Conservation (phyloP, 1,140 invertebrate genomes). For the Pectinophora gossypiella region DNA sequence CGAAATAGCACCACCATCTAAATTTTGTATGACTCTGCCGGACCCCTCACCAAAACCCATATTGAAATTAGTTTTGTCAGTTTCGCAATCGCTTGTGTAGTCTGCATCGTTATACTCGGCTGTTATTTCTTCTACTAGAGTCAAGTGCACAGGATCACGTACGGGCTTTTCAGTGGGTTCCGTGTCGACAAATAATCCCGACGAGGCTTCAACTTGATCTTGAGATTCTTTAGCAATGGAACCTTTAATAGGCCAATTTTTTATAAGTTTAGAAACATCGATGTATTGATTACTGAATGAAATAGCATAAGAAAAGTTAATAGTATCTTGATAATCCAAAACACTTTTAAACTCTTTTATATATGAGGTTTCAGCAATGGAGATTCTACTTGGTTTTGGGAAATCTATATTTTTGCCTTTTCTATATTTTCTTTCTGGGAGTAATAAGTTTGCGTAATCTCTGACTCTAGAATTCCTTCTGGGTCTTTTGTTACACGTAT, state of each 20-base stretch:
- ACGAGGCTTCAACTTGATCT: conserved; percentile 17
- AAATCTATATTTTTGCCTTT: conserved; percentile 63
- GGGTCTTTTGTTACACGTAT: conserved; percentile 7
- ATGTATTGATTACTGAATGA: conserved; percentile 51
- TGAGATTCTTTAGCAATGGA: conserved; percentile 7
- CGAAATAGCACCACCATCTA: conserved; percentile 47
- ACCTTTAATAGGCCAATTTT: conserved; percentile 45
- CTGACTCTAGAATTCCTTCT: conserved; percentile 33
- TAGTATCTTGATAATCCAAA: conserved; percentile 44
- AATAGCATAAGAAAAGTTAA: conserved; percentile 58
- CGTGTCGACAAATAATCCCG: conserved; percentile 32
- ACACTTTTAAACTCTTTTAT: conserved; percentile 44
- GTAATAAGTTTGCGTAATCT: conserved; percentile 2
- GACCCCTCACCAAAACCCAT: conserved; percentile 76
- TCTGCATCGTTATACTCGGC: conserved; percentile 26
- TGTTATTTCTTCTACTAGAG: conserved; percentile 51
- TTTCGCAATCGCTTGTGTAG: conserved; percentile 14
- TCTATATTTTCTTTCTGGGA: conserved; percentile 43
- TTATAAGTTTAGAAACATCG: conserved; percentile 32
- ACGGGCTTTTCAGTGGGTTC: conserved; percentile 12
- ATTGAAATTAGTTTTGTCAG: conserved; percentile 59
- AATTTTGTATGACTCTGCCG: conserved; percentile 73
- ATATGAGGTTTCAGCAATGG: conserved; percentile 33
- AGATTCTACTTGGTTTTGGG: conserved; percentile 38
- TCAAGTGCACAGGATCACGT: conserved; percentile 31